Evolutionary conservation across 53 echinoderm and acorn worm species (phyloP), one percentile per base, ranked within the genome.

Genomic region (Holothuria scabra): DNA sequence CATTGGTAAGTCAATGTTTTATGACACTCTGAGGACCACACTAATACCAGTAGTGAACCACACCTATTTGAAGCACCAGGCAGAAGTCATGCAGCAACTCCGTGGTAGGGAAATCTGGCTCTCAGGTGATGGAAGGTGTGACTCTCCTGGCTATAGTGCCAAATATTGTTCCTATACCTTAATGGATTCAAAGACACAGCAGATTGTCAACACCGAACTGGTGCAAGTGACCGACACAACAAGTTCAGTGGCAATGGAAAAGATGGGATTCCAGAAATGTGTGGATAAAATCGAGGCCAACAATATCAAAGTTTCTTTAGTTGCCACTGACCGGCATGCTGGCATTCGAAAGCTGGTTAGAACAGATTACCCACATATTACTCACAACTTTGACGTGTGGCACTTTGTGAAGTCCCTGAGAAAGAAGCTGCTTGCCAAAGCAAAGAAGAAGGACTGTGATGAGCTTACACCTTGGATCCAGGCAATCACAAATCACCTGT

Each of bases 331-430:
- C 63, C 33, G 88, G 26, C 88, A 88, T 60, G 57, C 63, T 8
- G 82, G 88, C 25, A 88, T 88, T 8, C 60, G 76, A 25, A 88
- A 83, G 44, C 41, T 86, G 8, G n/a, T 80, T 8, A 80, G 80
- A 23, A 79, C 79, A 6, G 31, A 66, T 12, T 86, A 75, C 32
- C 83, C 84, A 0, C 7, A 75, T 8, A 58, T 88, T 3, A 66
- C 26, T 16, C 88, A 88, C 46, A 83, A 84, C 48, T 88, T 76
- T 35, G 84, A 88, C 75, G 88, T 88, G 4, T 88, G 88, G 88
- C 88, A 88, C 35, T 33, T 88, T 25, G 46, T 16, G 8, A 88
- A 88, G 28, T 88, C 88, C 0, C n/a, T 84, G 2, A 62, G 20
- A 22, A 88, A 88, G 57, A 88, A 84, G 75, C 32, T 88, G 4